Base-by-base conservation (phyloP, 2,113 vertebrate genomes). In the Etheostoma spectabile region DNA sequence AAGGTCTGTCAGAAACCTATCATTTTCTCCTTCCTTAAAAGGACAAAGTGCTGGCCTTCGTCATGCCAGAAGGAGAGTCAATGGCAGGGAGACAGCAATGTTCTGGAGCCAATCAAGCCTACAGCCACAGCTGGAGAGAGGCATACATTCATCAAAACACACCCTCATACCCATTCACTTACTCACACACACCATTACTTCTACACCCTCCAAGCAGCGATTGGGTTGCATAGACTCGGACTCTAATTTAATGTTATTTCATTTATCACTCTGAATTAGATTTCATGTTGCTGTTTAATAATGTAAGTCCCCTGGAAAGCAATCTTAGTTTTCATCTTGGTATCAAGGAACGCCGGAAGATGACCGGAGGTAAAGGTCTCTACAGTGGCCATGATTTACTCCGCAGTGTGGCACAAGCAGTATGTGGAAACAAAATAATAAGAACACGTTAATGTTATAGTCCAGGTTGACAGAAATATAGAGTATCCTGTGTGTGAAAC, bases 221-320 rank as follows among this genome's bases (percentile, higher is more conserved):
- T 69, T 59, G 56, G 74, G 64, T 82, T 85, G 74, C 90, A 79
- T 69, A 71, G 83, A 55, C 80, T 86, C 18, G 2, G 73, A 66
- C 83, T 80, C 59, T 84, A 88, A 88, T 83, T 87, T 88, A 86
- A 85, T 89, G 88, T 90, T 82, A 90, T 94, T 93, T 92, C 89
- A 93, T 94, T 93, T 79, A 91, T 93, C 93, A 93, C 86, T 83
- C 79, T 57, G 88, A 92, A 94, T 93, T 88, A 90, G 88, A 91
- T 91, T 91, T 89, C 88, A 88, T 91, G 88, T 93, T 92, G 80
- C 89, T 92, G 24, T 74, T 94, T 81, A 94, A 94, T 93, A 88
- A 93, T 93, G 93, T 69, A 93, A 86, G 87, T 82, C 78, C 76
- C 82, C 80, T 75, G 69, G 80, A 90, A 93, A 90, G 79, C 74